Base-by-base conservation (phyloP, 2,888 invertebrate genomes). In the Panorpa germanica region DNA sequence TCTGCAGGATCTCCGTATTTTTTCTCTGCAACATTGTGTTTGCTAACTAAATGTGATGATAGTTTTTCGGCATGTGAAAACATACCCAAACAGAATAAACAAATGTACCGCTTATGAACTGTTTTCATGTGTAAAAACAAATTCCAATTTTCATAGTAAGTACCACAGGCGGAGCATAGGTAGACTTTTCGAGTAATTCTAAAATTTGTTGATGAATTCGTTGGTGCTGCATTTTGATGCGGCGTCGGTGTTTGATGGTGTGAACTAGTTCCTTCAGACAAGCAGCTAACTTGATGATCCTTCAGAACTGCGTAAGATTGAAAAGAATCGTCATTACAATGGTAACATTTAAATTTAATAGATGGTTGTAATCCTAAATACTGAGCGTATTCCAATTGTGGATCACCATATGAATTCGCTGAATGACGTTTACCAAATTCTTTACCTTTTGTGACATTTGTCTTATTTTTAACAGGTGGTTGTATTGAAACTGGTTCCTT, bases 141-240 rank as follows among this genome's bases (percentile, higher is more conserved):
- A 53, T 81, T 78, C 78, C 81, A 82, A 44, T 78, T 77, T 52
- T 82, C 80, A 55, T 80, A 82, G 45, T 81, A 81, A 8, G 75
- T 78, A 25, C 73, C 75, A 49, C 83, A 83, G 1, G 77, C 74
- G 9, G 78, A 74, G 49, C 83, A 83, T 29, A 81, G 55, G 49
- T 76, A 83, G 35, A 80, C 77, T 49, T 78, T 77, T 24, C 75
- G 59, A n/a, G 74, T 72, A 25, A 73, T 65, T 46, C 70, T 61
- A 27, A 73, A 69, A 42, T 63, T 63, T 25, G n/a, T 33, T 42
- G 24, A 25, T 14, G 34, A 32, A 9, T 30, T 18, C 22, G 38
- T 22, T 15, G 55, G 56, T 9, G 54, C 57, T 17, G 52, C 47
- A 3, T 45, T 36, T 37, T 42, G 56, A 19, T 50, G 43, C 21